A percentile compares a stretch with the other conserved stretches of the same genome.
Evolutionary conservation across 1,140 invertebrate genomes (phyloP).

Genomic region (Tachypleus tridentatus): DNA sequence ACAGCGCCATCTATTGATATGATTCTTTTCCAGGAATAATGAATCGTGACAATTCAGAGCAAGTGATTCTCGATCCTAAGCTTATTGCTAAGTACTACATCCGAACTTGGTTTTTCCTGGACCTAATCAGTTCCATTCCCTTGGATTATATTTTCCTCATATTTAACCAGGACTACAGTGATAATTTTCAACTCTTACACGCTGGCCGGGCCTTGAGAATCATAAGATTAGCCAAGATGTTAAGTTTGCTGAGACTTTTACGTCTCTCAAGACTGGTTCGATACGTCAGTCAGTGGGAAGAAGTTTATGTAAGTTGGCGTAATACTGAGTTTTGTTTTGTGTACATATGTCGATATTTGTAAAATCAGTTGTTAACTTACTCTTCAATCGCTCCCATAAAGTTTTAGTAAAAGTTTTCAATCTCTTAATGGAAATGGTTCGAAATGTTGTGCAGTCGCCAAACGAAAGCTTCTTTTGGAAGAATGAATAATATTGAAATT

Average conservation of each 20-base stretch:
- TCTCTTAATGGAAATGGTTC: too few relatives aligned
- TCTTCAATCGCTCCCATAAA: too few relatives aligned
- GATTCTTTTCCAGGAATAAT: constrained; percentile 69
- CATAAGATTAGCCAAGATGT: constrained; percentile 87
- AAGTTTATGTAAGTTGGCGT: constrained; percentile 87
- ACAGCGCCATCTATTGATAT: too few relatives aligned
- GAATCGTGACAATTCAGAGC: constrained; percentile 97
- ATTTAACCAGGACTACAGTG: constrained; percentile 95
- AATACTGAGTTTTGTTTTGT: too few relatives aligned
- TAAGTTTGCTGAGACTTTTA: constrained; percentile 86
- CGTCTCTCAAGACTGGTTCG: constrained; percentile 88
- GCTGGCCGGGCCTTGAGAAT: constrained; percentile 91
- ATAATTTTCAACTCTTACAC: constrained; percentile 92
- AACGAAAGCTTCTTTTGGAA: too few relatives aligned
- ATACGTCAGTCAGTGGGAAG: constrained; percentile 99
- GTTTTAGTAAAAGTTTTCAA: too few relatives aligned
- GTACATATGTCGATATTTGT: too few relatives aligned
- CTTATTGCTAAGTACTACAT: constrained; percentile 97
- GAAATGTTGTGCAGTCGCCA: too few relatives aligned
- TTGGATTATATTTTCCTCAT: constrained; percentile 99
- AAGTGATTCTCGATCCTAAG: constrained; percentile 97
- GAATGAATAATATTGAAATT: too few relatives aligned
- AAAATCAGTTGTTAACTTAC: too few relatives aligned
- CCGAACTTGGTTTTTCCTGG: constrained; percentile 98
- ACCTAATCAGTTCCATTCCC: constrained; percentile 97